phyloP scores from a whole-genome alignment of 2,888 invertebrate genomes.

The Chydorus sphaericus region DNA sequence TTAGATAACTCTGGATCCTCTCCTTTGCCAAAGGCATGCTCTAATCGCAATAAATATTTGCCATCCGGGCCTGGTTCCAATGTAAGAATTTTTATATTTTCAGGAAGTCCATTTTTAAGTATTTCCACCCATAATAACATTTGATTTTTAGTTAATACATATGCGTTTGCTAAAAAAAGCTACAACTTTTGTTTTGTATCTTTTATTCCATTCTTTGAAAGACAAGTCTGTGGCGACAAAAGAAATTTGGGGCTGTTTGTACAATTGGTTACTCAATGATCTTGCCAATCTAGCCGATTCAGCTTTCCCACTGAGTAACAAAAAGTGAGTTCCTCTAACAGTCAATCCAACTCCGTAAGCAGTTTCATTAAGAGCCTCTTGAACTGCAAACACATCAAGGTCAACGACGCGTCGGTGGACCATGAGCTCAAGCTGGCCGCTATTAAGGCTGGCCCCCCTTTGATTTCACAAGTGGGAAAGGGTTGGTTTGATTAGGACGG shows the following conservation, averaged over 20 bases:
- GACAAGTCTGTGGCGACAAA: slow-evolving; percentile 30
- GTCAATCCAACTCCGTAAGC: slow-evolving; percentile 51
- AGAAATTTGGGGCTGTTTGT: slow-evolving; percentile 43
- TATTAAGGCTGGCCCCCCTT: no score
- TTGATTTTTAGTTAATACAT: neutral
- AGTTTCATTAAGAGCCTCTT: slow-evolving; percentile 74
- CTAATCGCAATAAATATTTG: slow-evolving; percentile 52
- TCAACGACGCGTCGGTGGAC: slow-evolving; percentile 64
- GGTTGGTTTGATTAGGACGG: no score
- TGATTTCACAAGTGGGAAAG: no score
- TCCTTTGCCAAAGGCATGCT: slow-evolving; percentile 52
- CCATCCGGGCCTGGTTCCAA: slow-evolving; percentile 52
- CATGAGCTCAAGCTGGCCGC: no score
- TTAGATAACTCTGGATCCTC: slow-evolving; percentile 43
- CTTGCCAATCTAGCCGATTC: slow-evolving; percentile 30
- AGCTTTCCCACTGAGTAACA: slow-evolving; percentile 26
- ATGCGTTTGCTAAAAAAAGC: neutral
- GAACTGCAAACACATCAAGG: slow-evolving; percentile 89
- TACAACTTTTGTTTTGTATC: slow-evolving; percentile 31
- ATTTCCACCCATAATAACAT: slow-evolving; percentile 16
- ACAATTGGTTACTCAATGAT: slow-evolving; percentile 37
- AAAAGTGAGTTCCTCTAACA: slow-evolving; percentile 50
- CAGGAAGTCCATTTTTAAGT: slow-evolving; percentile 44
- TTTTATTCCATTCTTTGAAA: slow-evolving; percentile 38
- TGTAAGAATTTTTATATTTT: slow-evolving; percentile 58